A percentile compares a stretch with the other conserved stretches of the same genome.
phyloP scores from a whole-genome alignment of 2,797 vertebrate species.

The Sandelia bainsii region DNA sequence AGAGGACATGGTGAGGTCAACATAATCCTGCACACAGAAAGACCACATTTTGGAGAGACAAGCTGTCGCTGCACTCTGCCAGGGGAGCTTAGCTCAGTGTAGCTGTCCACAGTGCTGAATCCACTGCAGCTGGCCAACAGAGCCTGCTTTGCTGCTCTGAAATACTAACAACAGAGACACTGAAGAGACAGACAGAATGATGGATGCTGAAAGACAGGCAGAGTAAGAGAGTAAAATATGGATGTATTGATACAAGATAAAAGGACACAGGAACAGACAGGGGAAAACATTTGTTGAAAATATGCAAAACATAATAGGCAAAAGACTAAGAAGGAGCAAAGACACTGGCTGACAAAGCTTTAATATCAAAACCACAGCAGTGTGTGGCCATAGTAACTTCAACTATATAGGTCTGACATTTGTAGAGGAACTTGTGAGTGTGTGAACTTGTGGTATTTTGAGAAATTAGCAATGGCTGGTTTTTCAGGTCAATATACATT shows the following conservation, averaged over 20 bases:
- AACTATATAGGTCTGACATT: slow-evolving; percentile 10
- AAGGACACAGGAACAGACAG: slow-evolving; percentile 21
- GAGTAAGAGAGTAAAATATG: slow-evolving; percentile 27
- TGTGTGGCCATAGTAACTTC: not conserved
- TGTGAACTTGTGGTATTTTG: not conserved
- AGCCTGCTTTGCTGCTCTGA: slow-evolving; percentile 10
- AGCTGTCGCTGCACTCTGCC: slow-evolving; percentile 36
- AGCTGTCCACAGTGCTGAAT: slow-evolving; percentile 79
- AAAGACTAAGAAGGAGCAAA: slow-evolving; percentile 1
- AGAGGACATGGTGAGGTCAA: slow-evolving; percentile 59
- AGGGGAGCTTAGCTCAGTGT: slow-evolving; percentile 47
- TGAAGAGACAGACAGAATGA: slow-evolving; percentile 3
- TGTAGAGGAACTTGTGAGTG: not conserved
- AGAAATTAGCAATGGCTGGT: not conserved
- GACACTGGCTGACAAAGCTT: not conserved
- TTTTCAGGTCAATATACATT: not conserved
- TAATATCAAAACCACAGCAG: not conserved
- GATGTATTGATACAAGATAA: slow-evolving; percentile 14
- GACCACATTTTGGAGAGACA: slow-evolving; percentile 36
- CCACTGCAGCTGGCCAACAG: slow-evolving; percentile 23
- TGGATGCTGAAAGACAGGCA: slow-evolving; percentile 1
- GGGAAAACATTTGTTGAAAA: slow-evolving; percentile 19
- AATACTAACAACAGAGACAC: slow-evolving; percentile 28
- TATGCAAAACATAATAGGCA: not conserved
- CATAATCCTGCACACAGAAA: slow-evolving; percentile 55